Percentiles rank a stretch among this genome's conserved stretches.
These are phyloP conservation scores for Megaustenia siamemsis DNA, from an alignment of 2,888 invertebrate species.

Conservation along the genomic window DNA sequence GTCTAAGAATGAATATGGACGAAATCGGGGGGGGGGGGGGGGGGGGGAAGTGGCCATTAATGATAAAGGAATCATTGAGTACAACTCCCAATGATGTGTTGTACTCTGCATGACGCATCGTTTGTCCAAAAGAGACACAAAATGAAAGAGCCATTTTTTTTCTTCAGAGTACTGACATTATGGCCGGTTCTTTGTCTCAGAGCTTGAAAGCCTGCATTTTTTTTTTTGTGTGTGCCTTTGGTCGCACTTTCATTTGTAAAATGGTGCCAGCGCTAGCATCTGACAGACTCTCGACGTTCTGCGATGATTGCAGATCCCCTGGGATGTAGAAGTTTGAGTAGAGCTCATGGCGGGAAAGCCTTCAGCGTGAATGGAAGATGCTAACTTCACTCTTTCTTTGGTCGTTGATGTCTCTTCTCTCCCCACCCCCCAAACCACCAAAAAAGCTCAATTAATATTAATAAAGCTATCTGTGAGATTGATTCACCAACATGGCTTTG, in stretches of 20 bases:
- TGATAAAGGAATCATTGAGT: too few relatives aligned
- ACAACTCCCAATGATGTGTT: not conserved
- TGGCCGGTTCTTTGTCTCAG: constrained; percentile 6
- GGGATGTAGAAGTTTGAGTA: not conserved
- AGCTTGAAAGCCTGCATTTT: not conserved
- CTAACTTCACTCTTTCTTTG: not conserved
- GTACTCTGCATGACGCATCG: not conserved
- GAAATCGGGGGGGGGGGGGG: too few relatives aligned
- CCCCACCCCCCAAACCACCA: too few relatives aligned
- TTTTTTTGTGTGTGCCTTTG: not conserved
- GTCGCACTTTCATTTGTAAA: not conserved
- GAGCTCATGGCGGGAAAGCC: not conserved
- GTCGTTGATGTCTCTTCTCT: not conserved
- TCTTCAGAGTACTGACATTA: not conserved
- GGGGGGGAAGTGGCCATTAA: too few relatives aligned
- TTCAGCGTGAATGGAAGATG: not conserved
- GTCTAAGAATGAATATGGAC: too few relatives aligned
- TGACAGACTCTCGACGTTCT: not conserved
- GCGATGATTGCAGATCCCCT: constrained; percentile 21
- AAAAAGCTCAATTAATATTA: too few relatives aligned
- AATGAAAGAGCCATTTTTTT: not conserved
- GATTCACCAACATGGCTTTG: constrained; percentile 10
- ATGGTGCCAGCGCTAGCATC: constrained; percentile 1
- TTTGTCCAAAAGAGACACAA: not conserved
- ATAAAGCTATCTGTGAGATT: constrained; percentile 7